Base-by-base conservation (phyloP, 1,140 invertebrate species). In the Bombus huntii region DNA sequence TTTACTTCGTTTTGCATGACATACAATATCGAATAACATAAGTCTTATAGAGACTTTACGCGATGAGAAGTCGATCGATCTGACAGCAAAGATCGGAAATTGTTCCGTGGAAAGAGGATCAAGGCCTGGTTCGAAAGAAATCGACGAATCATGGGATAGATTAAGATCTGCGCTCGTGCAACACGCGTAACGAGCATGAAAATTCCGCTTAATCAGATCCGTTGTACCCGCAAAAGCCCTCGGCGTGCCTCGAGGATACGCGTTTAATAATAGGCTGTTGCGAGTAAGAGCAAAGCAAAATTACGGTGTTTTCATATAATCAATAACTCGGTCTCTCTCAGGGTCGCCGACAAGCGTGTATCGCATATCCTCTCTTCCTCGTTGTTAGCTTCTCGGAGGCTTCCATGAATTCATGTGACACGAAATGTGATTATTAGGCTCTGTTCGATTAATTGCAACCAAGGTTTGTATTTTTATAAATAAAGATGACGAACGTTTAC, bases 181-280 rank as follows among this genome's bases (percentile, higher is more conserved):
- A 39, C 77, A 3, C 59, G 42, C 18, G 47, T 75, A 57, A 83
- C 47, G 44, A 78, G 44, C 72, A 31, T 9, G 71, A 83, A 79
- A 80, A 66, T 81, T 74, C 77, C 47, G 73, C 47, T 77, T 31
- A 44, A 85, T 65, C 74, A 28, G 22, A 42, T 73, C 37, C 22
- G 42, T 31, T 28, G 39, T 70, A 25, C 22, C 18, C 31, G 25
- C 39, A 44, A 25, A 39, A 62, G 37, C 12, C 47, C 15, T 47
- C 53, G n/a, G n/a, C 44, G 10, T 39, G 57, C 28, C 47, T 47
- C 59, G 37, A 18, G 22, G 71, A 72, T 82, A 68, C 62, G 59
- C n/a, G 42, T 73, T 86, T 86, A 86, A 86, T 86, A 81, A 86
- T 76, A 86, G 84, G 59, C 47, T 44, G n/a, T 82, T 59, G 47